Evolutionary conservation across 1,140 invertebrate species (phyloP).

Genomic region (Tetragnatha versicolor): DNA sequence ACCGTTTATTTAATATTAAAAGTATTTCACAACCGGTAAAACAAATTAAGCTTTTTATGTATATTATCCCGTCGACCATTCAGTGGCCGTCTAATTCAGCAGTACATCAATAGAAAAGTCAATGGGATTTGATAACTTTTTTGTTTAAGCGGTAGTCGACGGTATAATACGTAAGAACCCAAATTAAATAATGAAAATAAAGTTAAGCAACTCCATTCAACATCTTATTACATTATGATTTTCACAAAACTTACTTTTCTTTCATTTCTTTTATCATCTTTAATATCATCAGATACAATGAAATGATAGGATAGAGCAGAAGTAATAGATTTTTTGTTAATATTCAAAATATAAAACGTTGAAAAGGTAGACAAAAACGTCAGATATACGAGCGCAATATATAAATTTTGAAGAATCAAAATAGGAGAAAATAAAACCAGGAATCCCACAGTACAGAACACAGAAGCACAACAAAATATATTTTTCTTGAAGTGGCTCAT

Average conservation of each 20-base stretch:
- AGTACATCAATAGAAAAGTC: too few relatives aligned
- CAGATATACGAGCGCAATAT: neutral
- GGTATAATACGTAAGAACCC: neutral
- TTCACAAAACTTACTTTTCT: neutral
- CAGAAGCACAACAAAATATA: neutral
- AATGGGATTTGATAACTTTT: too few relatives aligned
- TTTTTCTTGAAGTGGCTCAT: conserved; percentile 28
- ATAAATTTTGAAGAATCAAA: neutral
- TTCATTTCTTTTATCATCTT: neutral
- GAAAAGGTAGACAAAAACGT: conserved; percentile 12
- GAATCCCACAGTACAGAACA: neutral
- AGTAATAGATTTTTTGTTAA: conserved; percentile 8
- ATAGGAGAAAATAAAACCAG: neutral
- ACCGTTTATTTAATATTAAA: too few relatives aligned
- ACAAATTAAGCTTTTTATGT: too few relatives aligned
- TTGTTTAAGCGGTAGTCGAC: too few relatives aligned
- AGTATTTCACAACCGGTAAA: too few relatives aligned
- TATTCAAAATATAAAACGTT: neutral
- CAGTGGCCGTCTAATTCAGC: too few relatives aligned
- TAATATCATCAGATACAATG: neutral
- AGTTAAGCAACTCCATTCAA: neutral
- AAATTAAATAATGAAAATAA: neutral
- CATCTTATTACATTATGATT: neutral
- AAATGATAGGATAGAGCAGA: neutral
- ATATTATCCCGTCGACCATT: too few relatives aligned